Evolutionary conservation across 1,140 invertebrate species (phyloP).

Genomic region (Arctopsyche grandis): DNA sequence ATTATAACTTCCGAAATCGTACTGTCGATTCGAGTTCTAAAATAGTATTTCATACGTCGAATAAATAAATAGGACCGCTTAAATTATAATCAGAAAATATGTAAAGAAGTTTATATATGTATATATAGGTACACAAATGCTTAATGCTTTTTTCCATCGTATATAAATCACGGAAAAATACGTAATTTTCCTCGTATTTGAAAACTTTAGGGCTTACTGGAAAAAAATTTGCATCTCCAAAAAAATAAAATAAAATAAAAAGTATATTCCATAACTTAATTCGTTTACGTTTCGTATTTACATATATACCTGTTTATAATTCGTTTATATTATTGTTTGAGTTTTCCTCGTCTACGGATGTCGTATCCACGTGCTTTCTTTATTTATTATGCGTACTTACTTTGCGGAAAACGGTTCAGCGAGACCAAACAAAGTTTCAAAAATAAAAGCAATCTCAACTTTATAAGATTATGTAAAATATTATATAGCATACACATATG

Average conservation of each 20-base stretch:
- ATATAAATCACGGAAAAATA: slow-evolving; percentile 23
- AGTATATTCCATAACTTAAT: not conserved
- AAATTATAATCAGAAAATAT: not conserved
- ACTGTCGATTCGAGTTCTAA: not conserved
- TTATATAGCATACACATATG: not conserved
- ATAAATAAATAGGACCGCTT: not conserved
- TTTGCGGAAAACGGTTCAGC: not conserved
- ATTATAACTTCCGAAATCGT: too few relatives aligned
- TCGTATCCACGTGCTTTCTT: slow-evolving; percentile 2
- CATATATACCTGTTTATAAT: too few relatives aligned
- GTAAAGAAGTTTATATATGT: slow-evolving; percentile 8
- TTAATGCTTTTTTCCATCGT: not conserved
- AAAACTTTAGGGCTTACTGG: slow-evolving; percentile 5
- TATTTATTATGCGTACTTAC: slow-evolving; percentile 1
- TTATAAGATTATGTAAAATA: not conserved
- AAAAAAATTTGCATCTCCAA: not conserved
- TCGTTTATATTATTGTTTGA: not conserved
- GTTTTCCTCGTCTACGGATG: not conserved
- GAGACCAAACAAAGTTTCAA: not conserved
- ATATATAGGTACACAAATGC: too few relatives aligned
- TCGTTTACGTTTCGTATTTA: slow-evolving; percentile 14
- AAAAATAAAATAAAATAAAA: not conserved
- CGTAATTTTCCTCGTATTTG: slow-evolving; percentile 10
- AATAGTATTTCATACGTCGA: not conserved
- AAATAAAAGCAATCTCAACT: slow-evolving; percentile 8